Conservation (phyloP, 2,113 vertebrate genomes). For the Antechinus stuartii region DNA sequence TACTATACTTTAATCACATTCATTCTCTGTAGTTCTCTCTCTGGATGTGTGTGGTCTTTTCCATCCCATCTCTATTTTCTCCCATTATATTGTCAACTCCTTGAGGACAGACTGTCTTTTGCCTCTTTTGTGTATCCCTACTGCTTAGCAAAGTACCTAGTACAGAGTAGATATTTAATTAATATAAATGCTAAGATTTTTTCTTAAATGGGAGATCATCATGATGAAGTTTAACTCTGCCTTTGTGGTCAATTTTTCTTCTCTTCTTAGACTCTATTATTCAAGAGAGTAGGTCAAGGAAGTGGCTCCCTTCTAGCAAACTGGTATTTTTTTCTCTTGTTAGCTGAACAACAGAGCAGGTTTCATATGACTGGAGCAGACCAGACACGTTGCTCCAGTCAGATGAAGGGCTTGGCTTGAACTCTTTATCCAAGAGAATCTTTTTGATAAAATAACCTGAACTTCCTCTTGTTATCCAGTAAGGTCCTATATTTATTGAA, state of each 20-base stretch:
- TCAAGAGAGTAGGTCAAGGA: background rate
- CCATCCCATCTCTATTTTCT: background rate
- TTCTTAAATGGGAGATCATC: background rate
- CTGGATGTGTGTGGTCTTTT: no score
- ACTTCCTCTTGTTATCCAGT: background rate
- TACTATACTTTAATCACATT: no score
- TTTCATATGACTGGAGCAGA: background rate
- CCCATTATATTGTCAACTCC: background rate
- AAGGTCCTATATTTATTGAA: background rate
- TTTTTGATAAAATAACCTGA: background rate
- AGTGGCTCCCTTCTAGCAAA: background rate
- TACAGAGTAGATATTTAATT: background rate
- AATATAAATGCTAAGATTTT: background rate
- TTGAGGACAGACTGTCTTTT: background rate
- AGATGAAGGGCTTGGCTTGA: background rate
- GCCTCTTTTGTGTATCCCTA: background rate
- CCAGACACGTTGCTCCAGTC: fast-evolving
- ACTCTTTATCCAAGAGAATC: background rate
- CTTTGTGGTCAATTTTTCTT: background rate
- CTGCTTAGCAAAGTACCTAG: background rate
- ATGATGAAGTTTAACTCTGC: background rate
- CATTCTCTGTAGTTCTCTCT: no score
- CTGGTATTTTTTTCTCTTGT: background rate
- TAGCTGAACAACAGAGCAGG: background rate
- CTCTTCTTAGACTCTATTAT: background rate